Base-by-base conservation (phyloP, 2,888 invertebrate genomes). In the Scaptomyza parva region DNA sequence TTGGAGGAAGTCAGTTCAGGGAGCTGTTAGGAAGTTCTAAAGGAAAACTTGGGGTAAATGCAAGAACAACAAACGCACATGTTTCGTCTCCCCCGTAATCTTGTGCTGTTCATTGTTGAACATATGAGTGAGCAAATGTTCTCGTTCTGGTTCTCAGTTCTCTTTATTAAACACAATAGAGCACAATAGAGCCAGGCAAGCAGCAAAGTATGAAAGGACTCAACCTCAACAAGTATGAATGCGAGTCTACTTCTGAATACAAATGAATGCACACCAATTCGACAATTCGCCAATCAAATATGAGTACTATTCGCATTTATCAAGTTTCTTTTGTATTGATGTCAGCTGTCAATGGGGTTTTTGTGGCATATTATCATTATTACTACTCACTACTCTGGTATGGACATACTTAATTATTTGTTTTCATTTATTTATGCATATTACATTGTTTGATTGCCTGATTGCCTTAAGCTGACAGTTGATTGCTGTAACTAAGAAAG, bases 51-150 rank as follows among this genome's bases (percentile, higher is more conserved):
- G n/a, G 8, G 18, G 9, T 18, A 20, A 28, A 14, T 18, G 30
- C 28, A 12, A 47, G n/a, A 50, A 44, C 39, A 68, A 69, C 24
- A 54, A 50, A 65, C 37, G 66, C 65, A 65, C 65, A 65, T 65
- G 65, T 65, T 64, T 28, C 52, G 45, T 28, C 48, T 35, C 9
- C 6, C 9, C 17, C 9, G 8, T 37, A 17, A 17, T 14, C 9
- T 9, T 3, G 8, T 28, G 4, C 4, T 1, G 1, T 26, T 26
- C 6, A 5, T 22, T 40, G 30, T 20, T 5, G 14, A 26, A 41
- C 52, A 26, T 33, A 52, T 52, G 53, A 52, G 41, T 35, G 52
- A 35, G 53, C 39, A 18, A 59, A 37, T 44, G 33, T 44, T 44
- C 35, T 3, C 17, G 18, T 44, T n/a, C n/a, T n/a, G n/a, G n/a